phyloP scores from a whole-genome alignment of 2,797 vertebrate genomes.

The Pantherophis vulpinus region DNA sequence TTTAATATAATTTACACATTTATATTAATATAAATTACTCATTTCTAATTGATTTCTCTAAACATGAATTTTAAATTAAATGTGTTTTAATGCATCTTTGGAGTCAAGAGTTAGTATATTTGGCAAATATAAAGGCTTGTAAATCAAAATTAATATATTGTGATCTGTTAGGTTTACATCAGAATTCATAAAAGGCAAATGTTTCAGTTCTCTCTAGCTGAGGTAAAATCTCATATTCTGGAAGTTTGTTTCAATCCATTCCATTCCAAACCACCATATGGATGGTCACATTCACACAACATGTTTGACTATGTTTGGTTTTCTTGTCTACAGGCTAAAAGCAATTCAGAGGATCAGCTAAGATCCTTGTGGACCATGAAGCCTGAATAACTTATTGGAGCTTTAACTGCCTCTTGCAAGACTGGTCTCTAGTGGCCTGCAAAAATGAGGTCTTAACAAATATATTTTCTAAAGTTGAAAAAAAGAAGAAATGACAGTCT shows the following conservation, averaged over 20 bases:
- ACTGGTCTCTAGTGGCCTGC: neutral
- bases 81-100: neutral
- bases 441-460: neutral
- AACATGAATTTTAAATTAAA: neutral
- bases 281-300: neutral
- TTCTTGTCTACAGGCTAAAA: neutral
- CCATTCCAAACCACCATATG: neutral
- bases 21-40: neutral
- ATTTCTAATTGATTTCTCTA: neutral
- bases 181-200: neutral
- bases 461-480: neutral
- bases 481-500: neutral
- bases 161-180: neutral
- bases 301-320: neutral
- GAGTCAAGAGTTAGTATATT: neutral
- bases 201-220: neutral
- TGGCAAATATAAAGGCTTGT: neutral
- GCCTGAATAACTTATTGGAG: neutral
- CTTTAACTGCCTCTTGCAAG: neutral
- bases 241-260: neutral
- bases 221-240: neutral
- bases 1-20: neutral
- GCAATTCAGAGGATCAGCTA: neutral
- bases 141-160: neutral
- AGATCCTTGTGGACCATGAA: neutral